Evolutionary conservation across 2,113 vertebrate species (phyloP).

Genomic region (Eidolon helvum): DNA sequence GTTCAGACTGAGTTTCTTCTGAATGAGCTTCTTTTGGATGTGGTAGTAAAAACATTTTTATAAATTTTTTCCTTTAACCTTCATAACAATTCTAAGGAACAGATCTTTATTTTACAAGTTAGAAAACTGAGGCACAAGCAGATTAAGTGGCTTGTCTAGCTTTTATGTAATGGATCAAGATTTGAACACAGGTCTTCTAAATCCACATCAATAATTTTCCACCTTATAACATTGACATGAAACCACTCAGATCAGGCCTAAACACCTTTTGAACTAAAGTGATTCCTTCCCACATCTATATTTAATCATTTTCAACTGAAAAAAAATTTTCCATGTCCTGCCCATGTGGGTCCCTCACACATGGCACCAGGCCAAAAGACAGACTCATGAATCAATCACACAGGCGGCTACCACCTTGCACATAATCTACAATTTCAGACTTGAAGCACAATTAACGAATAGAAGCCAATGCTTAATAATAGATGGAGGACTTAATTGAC

Average conservation of each 20-base stretch:
- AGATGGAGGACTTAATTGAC: constrained; percentile 75
- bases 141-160: not conserved
- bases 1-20: not conserved
- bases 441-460: constrained; percentile 63
- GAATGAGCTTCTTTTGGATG: not conserved
- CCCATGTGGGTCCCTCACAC: not conserved
- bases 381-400: not conserved
- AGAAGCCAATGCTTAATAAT: constrained; percentile 75
- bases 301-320: not conserved
- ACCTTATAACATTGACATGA: not conserved
- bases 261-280: not conserved
- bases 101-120: not conserved
- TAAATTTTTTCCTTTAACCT: not conserved
- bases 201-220: not conserved
- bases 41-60: not conserved
- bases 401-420: not conserved
- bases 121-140: not conserved
- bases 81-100: not conserved
- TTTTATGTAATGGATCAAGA: not conserved
- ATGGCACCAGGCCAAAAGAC: not conserved
- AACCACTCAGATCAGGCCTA: not conserved
- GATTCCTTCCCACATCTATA: not conserved
- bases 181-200: not conserved
- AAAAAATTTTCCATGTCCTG: not conserved
- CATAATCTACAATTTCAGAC: not conserved